Evolutionary conservation across 2,888 invertebrate genomes (phyloP), one percentile per base, ranked within the genome.

Genomic region (Ectemnius cavifrons): DNA sequence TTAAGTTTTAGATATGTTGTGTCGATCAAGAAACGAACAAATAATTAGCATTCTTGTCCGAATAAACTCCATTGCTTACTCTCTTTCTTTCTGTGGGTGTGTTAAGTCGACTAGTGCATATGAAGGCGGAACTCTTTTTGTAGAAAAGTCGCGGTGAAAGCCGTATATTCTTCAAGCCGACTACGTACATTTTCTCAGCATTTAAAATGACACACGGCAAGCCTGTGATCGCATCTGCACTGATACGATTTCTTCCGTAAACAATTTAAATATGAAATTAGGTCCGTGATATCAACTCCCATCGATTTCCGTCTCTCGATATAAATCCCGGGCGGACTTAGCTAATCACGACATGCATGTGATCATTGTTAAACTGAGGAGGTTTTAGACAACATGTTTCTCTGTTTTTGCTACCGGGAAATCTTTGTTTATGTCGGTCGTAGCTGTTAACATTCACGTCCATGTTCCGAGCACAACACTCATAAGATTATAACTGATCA

Each of bases 81-180:
- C 82, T 82, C 82, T 82, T 82, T 82, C 82, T 82, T 80, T 82
- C 82, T 83, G 69, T 81, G 81, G 65, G 67, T 74, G 67, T 64
- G 62, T 57, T 13, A 52, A 52, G 52, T 16, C 16, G 65, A 75
- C 56, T 47, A 61, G 63, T 49, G 52, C 63, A 49, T 20, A 69
- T 56, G 68, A 67, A 64, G 71, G 61, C 67, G 70, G 64, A 74
- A 23, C 67, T 71, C n/a, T 52, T 16, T 52, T 16, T 14, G 68
- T 62, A 70, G 77, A 79, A 74, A 77, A 81, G 81, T 47, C 28
- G 37, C 37, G 37, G 11, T 37, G 37, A n/a, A n/a, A 37, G 37
- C 37, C 37, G 37, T 80, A 66, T 68, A 62, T 61, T 27, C 79
- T 65, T 67, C 49, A 65, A 57, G 49, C 5, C 37, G 52, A 58